Percentiles rank a stretch among this genome's conserved stretches.
These are phyloP conservation scores for Leucophenga varia DNA, from an alignment of 1,140 invertebrate genomes.

Conservation along the genomic window DNA sequence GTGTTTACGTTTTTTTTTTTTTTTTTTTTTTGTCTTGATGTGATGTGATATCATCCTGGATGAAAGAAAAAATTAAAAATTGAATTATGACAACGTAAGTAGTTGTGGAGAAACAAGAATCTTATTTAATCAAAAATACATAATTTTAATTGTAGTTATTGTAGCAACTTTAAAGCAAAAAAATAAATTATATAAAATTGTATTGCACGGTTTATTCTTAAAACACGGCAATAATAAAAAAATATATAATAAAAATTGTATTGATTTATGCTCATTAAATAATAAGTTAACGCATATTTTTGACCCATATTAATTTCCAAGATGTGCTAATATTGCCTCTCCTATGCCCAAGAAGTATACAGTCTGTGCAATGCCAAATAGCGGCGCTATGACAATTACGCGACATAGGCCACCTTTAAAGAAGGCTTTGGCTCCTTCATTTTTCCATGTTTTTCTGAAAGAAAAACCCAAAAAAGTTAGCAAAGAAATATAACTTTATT, in stretches of 20 bases:
- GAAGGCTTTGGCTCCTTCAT: slow-evolving; percentile 89
- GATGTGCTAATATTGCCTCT: slow-evolving; percentile 71
- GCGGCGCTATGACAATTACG: slow-evolving; percentile 95
- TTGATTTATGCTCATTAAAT: no score
- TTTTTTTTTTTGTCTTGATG: no score
- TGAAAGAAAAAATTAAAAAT: not conserved
- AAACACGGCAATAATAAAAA: no score
- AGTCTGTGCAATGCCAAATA: slow-evolving; percentile 98
- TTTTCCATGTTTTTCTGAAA: slow-evolving; percentile 77
- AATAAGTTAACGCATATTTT: no score
- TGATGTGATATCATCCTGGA: no score
- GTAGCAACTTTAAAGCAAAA: not conserved
- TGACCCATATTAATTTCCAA: no score
- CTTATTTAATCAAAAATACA: not conserved
- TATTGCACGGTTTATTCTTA: no score
- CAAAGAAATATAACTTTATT: no score
- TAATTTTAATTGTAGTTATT: not conserved
- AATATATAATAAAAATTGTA: no score
- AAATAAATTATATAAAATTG: not conserved
- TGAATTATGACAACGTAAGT: not conserved
- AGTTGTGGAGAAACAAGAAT: not conserved
- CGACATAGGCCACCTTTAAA: slow-evolving; percentile 96
- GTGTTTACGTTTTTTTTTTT: no score
- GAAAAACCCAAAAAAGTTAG: no score
- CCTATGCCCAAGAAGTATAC: slow-evolving; percentile 96